Evolutionary conservation across 2,113 vertebrate species (phyloP).

Genomic region (Neolamprologus falcicula): DNA sequence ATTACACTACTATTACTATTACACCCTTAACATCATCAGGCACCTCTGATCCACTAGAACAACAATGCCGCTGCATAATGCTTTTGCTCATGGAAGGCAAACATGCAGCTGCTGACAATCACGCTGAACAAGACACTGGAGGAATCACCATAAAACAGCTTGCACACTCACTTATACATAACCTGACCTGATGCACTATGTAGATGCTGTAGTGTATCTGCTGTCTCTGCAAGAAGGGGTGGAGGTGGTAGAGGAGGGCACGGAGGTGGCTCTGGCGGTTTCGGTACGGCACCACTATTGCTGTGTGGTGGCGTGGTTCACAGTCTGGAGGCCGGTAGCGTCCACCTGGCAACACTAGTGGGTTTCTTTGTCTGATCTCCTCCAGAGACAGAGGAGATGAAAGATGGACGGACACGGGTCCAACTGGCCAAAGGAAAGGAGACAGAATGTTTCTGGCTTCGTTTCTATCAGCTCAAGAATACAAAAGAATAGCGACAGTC

Average conservation of each 20-base stretch:
- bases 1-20: rapidly evolving
- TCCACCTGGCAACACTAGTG: conserved; percentile 77
- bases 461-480: neutral
- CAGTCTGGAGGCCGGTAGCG: conserved; percentile 81
- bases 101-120: neutral
- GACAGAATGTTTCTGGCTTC: neutral
- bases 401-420: conserved; percentile 83
- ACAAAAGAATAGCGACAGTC: neutral
- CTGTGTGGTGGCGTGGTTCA: conserved; percentile 81
- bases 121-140: neutral
- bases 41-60: neutral
- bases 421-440: conserved; percentile 68
- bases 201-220: conserved; percentile 95
- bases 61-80: neutral
- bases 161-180: neutral
- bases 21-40: neutral
- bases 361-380: conserved; percentile 83
- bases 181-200: conserved; percentile 88
- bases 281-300: conserved; percentile 89
- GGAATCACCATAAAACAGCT: neutral
- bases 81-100: neutral
- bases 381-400: conserved; percentile 76
- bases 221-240: conserved; percentile 92
- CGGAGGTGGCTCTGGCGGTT: conserved; percentile 87
- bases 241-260: conserved; percentile 91